Evolutionary conservation across 2,888 invertebrate species (phyloP).

Genomic region (Acrocyrtus sp.): DNA sequence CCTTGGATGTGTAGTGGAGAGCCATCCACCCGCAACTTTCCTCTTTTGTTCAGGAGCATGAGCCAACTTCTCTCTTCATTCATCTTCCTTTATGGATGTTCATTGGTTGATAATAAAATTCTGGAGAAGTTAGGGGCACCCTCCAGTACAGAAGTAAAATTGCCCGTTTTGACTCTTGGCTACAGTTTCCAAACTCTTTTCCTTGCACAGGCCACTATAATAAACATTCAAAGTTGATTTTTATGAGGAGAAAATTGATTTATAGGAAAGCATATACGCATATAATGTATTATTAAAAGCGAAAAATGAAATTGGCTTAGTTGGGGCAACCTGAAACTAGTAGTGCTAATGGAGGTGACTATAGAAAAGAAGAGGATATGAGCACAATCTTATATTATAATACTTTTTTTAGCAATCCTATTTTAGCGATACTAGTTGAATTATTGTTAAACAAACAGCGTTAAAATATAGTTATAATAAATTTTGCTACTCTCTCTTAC

Average conservation of each 20-base stretch:
- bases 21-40: conserved; percentile 8
- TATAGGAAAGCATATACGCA: background rate
- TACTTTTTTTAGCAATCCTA: no score
- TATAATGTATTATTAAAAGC: background rate
- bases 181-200: no score
- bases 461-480: background rate
- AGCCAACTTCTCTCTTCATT: conserved; percentile 13
- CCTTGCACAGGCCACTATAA: background rate
- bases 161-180: no score
- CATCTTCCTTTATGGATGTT: conserved; percentile 18
- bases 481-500: background rate
- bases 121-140: background rate
- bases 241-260: conserved; percentile 33
- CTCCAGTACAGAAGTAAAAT: background rate
- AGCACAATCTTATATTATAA: background rate
- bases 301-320: background rate
- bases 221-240: conserved; percentile 20
- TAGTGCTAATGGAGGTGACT: background rate
- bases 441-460: background rate
- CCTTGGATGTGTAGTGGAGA: conserved; percentile 8
- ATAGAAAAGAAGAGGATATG: background rate
- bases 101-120: conserved; percentile 16
- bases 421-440: no score
- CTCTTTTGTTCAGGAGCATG: background rate
- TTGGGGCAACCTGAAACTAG: background rate